Conservation (phyloP, 2,113 vertebrate species). For the Smithornis capensis region DNA sequence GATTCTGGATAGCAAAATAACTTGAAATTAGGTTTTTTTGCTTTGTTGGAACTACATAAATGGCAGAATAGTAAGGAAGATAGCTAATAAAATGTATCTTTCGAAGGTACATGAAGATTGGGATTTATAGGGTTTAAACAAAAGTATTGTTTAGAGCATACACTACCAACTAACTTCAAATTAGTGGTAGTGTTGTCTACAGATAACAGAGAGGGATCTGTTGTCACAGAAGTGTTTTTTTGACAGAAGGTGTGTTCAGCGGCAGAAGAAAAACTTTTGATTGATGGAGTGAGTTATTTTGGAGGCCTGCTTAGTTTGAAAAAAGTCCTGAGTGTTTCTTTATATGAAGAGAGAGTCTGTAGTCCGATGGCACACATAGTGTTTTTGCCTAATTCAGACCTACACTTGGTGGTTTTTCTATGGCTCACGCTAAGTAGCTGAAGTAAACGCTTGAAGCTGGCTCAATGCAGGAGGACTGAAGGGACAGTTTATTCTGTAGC, state of each 20-base stretch:
- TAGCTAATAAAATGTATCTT: not conserved
- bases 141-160: not conserved
- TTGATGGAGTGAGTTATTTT: not conserved
- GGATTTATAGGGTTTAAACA: not conserved
- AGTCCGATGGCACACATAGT: fast-evolving
- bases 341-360: not conserved
- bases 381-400: not conserved
- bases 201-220: not conserved
- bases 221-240: not conserved
- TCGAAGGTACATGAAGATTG: not conserved
- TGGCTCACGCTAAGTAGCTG: not conserved
- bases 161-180: not conserved
- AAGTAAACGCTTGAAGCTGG: not conserved
- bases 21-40: not conserved
- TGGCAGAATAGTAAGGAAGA: not conserved
- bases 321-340: not conserved
- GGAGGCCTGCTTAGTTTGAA: not conserved
- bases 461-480: not conserved
- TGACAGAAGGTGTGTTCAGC: not conserved
- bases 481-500: not conserved
- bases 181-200: not conserved
- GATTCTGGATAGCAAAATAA: not conserved
- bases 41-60: not conserved
- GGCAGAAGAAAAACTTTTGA: not conserved
- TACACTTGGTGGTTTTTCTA: not conserved